Percentiles rank a stretch among this genome's conserved stretches.
phyloP scores from a whole-genome alignment of 2,888 invertebrate genomes.

The Conops quadrifasciatus region DNA sequence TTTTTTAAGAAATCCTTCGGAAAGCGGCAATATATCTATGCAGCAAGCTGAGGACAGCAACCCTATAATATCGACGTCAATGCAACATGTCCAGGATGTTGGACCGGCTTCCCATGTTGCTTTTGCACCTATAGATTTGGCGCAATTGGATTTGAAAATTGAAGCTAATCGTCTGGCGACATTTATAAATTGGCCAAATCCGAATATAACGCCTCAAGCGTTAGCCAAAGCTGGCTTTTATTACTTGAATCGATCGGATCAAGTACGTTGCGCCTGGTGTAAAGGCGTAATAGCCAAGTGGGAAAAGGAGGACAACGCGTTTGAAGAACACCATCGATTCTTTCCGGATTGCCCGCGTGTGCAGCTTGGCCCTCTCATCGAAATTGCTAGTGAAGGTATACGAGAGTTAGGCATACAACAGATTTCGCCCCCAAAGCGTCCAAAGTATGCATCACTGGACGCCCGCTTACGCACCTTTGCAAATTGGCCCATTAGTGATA shows the following conservation, averaged over 20 bases:
- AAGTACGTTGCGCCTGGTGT: constrained; percentile 85
- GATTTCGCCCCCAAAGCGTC: constrained; percentile 70
- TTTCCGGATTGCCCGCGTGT: constrained; percentile 77
- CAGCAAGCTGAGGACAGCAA: constrained; percentile 51
- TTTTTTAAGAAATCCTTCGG: constrained; percentile 74
- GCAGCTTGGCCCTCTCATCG: constrained; percentile 64
- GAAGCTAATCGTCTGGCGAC: constrained; percentile 74
- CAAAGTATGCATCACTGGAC: constrained; percentile 75
- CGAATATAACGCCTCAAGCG: constrained; percentile 72
- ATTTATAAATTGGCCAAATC: constrained; percentile 78
- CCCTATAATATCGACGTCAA: constrained; percentile 52
- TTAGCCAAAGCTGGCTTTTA: constrained; percentile 88
- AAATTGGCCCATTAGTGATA: constrained; percentile 79
- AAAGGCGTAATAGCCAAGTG: constrained; percentile 78
- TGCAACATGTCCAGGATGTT: background rate
- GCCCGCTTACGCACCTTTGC: constrained; percentile 75
- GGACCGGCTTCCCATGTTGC: background rate
- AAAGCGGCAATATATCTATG: constrained; percentile 75
- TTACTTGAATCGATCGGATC: constrained; percentile 76
- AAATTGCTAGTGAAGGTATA: constrained; percentile 65
- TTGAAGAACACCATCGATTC: constrained; percentile 81
- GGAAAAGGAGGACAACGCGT: constrained; percentile 83
- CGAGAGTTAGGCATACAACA: constrained; percentile 69
- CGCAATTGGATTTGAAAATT: constrained; percentile 70
- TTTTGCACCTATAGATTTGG: background rate